A percentile compares a stretch with the other conserved stretches of the same genome.
These are phyloP conservation scores for Chloroclysta siterata DNA, from an alignment of 2,888 invertebrate species.

Conservation along the genomic window DNA sequence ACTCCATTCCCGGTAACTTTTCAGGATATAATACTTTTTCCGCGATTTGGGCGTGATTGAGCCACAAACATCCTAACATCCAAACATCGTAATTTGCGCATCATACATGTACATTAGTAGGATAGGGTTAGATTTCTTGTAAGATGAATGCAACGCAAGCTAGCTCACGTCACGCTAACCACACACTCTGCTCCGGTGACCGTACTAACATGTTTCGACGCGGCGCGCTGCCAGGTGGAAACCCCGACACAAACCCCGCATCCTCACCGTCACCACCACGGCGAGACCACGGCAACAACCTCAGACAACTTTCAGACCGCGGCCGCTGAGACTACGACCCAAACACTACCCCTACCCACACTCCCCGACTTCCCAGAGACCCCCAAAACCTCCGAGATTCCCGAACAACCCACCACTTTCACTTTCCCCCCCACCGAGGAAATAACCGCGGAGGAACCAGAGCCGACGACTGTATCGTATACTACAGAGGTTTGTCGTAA, in stretches of 20 bases:
- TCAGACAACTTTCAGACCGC: constrained; percentile 80
- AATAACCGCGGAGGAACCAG: constrained; percentile 62
- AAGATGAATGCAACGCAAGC: constrained; percentile 20
- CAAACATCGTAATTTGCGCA: too few species aligned
- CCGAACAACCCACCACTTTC: constrained; percentile 42
- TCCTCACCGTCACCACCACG: constrained; percentile 80
- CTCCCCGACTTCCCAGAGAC: constrained; percentile 46
- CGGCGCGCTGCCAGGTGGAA: constrained; percentile 72
- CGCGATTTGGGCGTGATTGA: too few species aligned
- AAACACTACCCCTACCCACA: constrained; percentile 38
- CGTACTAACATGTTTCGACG: constrained; percentile 79
- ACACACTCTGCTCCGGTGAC: constrained; percentile 67
- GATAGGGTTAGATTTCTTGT: too few species aligned
- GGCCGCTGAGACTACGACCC: constrained; percentile 56
- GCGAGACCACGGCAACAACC: constrained; percentile 72
- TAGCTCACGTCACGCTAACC: constrained; percentile 47
- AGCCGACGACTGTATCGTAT: constrained; percentile 76
- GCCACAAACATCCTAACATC: too few species aligned
- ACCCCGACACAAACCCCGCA: constrained; percentile 56
- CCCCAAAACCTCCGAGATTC: constrained; percentile 49
- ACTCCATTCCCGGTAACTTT: too few species aligned
- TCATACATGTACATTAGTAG: too few species aligned
- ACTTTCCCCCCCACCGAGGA: constrained; percentile 47
- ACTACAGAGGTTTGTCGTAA: constrained; percentile 82
- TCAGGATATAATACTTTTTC: too few species aligned